Conservation (phyloP, 2,797 vertebrate genomes). For the Ceryle rudis region DNA sequence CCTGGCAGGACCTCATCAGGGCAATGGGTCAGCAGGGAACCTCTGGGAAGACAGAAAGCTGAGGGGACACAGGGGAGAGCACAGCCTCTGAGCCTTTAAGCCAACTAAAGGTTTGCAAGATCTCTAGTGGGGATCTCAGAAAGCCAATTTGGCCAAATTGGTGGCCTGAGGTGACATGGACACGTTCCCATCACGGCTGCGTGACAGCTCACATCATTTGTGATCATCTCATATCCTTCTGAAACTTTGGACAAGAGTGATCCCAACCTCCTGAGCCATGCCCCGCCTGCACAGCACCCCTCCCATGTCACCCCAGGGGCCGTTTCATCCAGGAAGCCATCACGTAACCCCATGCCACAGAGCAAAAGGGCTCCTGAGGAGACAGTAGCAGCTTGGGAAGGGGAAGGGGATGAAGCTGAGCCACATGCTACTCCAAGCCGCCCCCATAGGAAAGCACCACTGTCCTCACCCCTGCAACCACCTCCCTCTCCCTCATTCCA, state of each 20-base stretch:
- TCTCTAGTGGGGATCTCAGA: background rate
- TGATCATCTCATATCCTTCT: fast-evolving
- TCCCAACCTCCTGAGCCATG: background rate
- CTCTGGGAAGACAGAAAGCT: background rate
- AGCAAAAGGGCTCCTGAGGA: background rate
- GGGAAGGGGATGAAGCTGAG: background rate
- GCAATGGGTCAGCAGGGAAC: background rate
- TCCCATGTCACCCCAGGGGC: background rate
- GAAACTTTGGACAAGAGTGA: background rate
- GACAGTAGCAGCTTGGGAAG: background rate
- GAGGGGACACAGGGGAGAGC: fast-evolving
- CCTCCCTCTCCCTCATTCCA: background rate
- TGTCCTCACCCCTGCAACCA: background rate
- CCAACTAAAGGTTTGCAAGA: background rate
- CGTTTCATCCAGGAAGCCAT: background rate
- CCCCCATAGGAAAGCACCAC: background rate
- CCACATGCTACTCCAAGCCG: background rate
- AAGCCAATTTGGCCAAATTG: background rate
- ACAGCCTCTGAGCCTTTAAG: background rate
- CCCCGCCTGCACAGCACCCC: background rate
- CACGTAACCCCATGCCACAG: background rate
- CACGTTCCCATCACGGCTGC: background rate
- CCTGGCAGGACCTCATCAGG: background rate
- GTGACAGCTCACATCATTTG: background rate
- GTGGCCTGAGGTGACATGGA: background rate